A percentile compares a stretch with the other conserved stretches of the same genome.
These are phyloP conservation scores for Ylistrum balloti DNA, from an alignment of 1,140 invertebrate species.

Conservation along the genomic window DNA sequence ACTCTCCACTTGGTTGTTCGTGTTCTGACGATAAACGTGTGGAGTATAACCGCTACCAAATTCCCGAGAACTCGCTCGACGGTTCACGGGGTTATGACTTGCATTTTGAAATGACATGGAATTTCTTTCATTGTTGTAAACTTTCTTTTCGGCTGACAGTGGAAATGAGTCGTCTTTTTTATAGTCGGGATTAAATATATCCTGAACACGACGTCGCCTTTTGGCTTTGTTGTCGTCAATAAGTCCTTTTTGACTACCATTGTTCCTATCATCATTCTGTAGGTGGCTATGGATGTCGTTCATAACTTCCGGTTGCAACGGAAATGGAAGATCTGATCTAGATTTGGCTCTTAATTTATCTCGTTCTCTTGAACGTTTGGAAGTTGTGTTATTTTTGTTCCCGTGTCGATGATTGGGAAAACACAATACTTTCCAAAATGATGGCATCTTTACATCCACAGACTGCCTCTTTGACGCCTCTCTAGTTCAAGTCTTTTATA, in stretches of 20 bases:
- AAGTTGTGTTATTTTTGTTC: conserved; percentile 41
- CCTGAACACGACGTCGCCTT: conserved; percentile 58
- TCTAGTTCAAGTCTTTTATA: too few relatives aligned
- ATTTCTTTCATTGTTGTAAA: not conserved
- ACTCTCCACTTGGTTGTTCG: conserved; percentile 53
- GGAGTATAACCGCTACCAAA: conserved; percentile 57
- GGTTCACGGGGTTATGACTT: not conserved
- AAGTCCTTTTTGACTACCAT: not conserved
- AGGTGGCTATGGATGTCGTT: not conserved
- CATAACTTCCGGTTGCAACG: conserved; percentile 14
- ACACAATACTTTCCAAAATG: conserved; percentile 59
- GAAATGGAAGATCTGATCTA: not conserved
- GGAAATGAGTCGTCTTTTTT: not conserved
- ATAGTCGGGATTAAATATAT: conserved; percentile 53
- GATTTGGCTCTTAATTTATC: conserved; percentile 1
- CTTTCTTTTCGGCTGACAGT: not conserved
- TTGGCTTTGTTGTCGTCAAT: conserved; percentile 42
- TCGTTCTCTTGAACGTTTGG: not conserved
- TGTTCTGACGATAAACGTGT: not conserved
- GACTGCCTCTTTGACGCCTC: too few relatives aligned
- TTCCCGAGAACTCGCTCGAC: conserved; percentile 19
- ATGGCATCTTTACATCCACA: conserved; percentile 56
- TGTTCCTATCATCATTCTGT: not conserved
- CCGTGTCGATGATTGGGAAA: conserved; percentile 50
- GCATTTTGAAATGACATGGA: not conserved